Evolutionary conservation across 2,113 vertebrate genomes (phyloP).

Genomic region (Petromus typicus): DNA sequence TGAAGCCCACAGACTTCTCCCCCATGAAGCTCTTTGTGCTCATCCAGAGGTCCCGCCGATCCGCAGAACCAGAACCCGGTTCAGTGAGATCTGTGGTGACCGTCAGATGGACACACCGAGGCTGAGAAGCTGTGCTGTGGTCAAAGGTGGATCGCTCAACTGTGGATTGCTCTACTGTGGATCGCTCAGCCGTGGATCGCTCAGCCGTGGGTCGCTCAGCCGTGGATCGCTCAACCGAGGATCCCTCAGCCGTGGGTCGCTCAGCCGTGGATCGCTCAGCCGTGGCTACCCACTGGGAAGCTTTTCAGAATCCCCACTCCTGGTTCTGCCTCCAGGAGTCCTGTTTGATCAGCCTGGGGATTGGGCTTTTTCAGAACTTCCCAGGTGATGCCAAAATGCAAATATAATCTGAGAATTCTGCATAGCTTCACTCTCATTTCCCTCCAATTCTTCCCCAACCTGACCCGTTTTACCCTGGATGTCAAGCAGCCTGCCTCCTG

Average conservation of each 20-base stretch:
- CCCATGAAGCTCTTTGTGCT: neutral
- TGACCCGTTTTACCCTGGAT: neutral
- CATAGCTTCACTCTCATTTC: neutral
- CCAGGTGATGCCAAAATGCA: conserved; percentile 41
- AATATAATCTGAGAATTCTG: conserved; percentile 29
- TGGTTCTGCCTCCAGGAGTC: neutral
- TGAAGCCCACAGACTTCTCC: neutral
- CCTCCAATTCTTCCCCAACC: neutral
- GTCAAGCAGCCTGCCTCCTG: neutral
- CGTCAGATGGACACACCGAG: neutral
- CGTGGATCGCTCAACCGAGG: no score
- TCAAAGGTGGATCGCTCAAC: no score
- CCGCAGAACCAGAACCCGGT: neutral
- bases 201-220: no score
- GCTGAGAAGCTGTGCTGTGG: neutral
- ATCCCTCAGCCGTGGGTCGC: no score
- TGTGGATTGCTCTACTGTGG: no score
- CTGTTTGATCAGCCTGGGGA: neutral
- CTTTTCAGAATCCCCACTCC: neutral
- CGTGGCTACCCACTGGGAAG: neutral
- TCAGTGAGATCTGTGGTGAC: neutral
- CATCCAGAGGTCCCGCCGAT: neutral
- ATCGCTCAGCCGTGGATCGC: neutral
- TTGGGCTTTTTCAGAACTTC: neutral
- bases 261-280: neutral